Percentiles rank a stretch among this genome's conserved stretches.
These are phyloP conservation scores for Steromphala cineraria DNA, from an alignment of 2,888 invertebrate species.

Conservation along the genomic window DNA sequence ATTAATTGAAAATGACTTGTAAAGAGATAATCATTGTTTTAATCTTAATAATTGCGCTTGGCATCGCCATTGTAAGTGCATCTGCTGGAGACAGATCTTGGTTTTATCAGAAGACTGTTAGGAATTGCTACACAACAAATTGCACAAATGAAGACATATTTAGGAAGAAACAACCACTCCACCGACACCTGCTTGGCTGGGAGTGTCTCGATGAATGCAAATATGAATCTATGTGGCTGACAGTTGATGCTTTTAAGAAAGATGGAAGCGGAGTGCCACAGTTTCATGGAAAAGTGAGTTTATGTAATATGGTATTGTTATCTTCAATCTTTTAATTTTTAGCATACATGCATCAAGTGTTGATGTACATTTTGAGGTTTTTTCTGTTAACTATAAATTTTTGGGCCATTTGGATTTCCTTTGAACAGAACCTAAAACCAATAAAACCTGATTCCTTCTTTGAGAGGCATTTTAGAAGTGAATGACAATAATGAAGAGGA, in stretches of 20 bases:
- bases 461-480: no score
- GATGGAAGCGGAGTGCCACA: slow-evolving; percentile 87
- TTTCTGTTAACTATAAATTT: no score
- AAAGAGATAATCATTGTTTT: background rate
- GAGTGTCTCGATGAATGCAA: slow-evolving; percentile 90
- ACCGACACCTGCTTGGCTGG: slow-evolving; percentile 79
- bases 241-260: slow-evolving; percentile 85
- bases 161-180: slow-evolving; percentile 49
- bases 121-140: slow-evolving; percentile 44
- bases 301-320: background rate
- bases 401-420: no score
- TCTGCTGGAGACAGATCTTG: slow-evolving; percentile 65
- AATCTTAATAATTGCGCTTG: background rate
- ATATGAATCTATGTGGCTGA: slow-evolving; percentile 95
- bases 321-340: no score
- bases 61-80: slow-evolving; percentile 1
- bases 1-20: background rate
- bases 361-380: no score
- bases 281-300: slow-evolving; percentile 92
- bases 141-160: slow-evolving; percentile 42
- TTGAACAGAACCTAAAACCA: no score
- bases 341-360: no score
- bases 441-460: no score
- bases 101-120: slow-evolving; percentile 58
- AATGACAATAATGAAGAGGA: no score